Conservation (phyloP, 2,888 invertebrate species). For the Notocelia uddmanniana region DNA sequence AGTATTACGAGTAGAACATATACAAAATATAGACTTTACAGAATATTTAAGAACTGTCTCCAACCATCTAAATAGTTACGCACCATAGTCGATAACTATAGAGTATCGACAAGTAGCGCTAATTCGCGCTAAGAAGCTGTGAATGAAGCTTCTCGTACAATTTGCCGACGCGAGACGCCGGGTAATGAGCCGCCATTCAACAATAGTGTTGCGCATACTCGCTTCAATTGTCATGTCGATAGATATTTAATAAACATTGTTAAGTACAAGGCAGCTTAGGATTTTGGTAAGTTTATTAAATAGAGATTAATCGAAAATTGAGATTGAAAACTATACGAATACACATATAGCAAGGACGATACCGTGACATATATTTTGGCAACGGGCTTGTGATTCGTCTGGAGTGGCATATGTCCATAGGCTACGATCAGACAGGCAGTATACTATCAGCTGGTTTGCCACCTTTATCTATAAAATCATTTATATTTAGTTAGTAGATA, state of each 20-base stretch:
- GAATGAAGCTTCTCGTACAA: conserved; percentile 73
- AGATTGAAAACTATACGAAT: no score
- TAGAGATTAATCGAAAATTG: no score
- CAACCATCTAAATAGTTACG: conserved; percentile 42
- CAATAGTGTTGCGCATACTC: conserved; percentile 56
- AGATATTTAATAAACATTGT: background rate
- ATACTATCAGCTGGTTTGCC: no score
- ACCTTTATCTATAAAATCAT: no score
- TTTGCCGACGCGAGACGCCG: conserved; percentile 63
- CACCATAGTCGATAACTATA: conserved; percentile 58
- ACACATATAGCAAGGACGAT: no score
- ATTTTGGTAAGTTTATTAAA: background rate
- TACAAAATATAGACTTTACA: background rate
- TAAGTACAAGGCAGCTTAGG: background rate
- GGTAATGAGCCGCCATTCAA: conserved; percentile 64
- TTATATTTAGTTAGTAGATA: no score
- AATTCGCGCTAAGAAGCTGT: conserved; percentile 73
- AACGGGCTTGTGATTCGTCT: no score
- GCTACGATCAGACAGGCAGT: no score
- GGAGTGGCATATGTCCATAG: no score
- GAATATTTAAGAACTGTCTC: conserved; percentile 9
- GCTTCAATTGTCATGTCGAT: conserved; percentile 44
- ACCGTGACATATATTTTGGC: no score
- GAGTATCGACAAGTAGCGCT: conserved; percentile 64
- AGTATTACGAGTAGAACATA: background rate